Evolutionary conservation across 2,113 vertebrate species (phyloP).

Genomic region (Pundamilia nyererei): DNA sequence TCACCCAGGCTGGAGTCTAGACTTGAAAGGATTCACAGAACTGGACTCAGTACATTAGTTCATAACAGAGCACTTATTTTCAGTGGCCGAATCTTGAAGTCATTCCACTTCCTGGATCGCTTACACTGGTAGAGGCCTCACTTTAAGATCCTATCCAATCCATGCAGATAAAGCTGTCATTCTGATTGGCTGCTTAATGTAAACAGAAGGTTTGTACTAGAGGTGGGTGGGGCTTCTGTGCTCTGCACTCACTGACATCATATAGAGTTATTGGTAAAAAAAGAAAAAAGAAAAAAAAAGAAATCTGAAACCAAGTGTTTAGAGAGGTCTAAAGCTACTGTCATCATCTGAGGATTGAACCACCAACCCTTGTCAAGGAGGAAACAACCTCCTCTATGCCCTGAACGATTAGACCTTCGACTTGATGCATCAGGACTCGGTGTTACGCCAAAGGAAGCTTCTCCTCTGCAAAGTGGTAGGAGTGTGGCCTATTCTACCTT

Average conservation of each 20-base stretch:
- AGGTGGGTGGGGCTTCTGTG: background rate
- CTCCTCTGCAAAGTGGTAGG: background rate
- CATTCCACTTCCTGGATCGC: background rate
- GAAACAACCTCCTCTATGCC: background rate
- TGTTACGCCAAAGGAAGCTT: background rate
- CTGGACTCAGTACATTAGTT: background rate
- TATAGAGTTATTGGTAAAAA: background rate
- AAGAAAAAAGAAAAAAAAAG: background rate
- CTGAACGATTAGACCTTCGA: background rate
- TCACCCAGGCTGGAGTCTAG: background rate
- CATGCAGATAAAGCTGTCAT: background rate
- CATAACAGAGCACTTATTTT: background rate
- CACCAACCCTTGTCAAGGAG: background rate
- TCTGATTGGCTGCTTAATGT: background rate
- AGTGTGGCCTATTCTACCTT: background rate
- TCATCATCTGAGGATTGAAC: background rate
- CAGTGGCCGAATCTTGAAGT: background rate
- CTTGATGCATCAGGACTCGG: rapidly evolving
- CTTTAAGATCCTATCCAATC: background rate
- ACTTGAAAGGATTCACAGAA: slow-evolving; percentile 7
- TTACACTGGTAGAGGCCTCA: background rate
- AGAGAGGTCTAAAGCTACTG: background rate
- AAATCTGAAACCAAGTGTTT: background rate
- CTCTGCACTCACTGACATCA: background rate
- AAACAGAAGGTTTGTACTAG: background rate